Evolutionary conservation across 2,888 invertebrate species (phyloP).

Genomic region (Drosophila neonasuta): DNA sequence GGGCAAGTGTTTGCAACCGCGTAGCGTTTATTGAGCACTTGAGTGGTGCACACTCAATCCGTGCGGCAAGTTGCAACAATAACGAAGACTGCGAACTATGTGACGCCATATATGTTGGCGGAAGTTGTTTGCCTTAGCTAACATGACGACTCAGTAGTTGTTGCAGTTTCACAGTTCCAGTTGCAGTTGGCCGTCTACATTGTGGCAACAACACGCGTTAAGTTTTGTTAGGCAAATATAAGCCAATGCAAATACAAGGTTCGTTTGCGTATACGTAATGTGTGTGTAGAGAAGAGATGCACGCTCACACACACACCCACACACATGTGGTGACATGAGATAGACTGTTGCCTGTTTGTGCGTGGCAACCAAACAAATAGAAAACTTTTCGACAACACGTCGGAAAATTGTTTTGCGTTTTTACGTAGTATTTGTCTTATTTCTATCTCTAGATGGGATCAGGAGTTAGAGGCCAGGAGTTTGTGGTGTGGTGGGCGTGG

Average conservation of each 20-base stretch:
- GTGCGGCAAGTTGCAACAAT: conserved; percentile 48
- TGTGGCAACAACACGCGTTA: conserved; percentile 46
- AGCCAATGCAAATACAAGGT: conserved; percentile 69
- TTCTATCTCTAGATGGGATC: not conserved
- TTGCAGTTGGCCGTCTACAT: conserved; percentile 17
- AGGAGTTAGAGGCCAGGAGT: not conserved
- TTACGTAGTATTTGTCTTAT: conserved; percentile 28
- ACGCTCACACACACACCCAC: conserved; percentile 5
- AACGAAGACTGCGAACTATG: conserved; percentile 35
- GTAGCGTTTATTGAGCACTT: conserved; percentile 73
- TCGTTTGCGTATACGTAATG: conserved; percentile 53
- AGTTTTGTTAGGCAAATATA: conserved; percentile 59
- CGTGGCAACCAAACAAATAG: conserved; percentile 46
- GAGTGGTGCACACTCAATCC: conserved; percentile 63
- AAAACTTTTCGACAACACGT: conserved; percentile 50
- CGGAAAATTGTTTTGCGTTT: conserved; percentile 50
- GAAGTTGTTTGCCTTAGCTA: conserved; percentile 55
- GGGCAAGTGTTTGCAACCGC: conserved; percentile 41
- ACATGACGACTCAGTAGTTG: conserved; percentile 27
- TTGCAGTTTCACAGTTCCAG: conserved; percentile 9
- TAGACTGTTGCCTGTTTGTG: conserved; percentile 18
- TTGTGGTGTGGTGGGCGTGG: conserved; percentile 1
- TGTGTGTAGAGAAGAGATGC: conserved; percentile 21
- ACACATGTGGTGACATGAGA: conserved; percentile 10
- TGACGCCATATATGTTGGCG: conserved; percentile 65